A percentile compares a stretch with the other conserved stretches of the same genome.
These are phyloP conservation scores for Linnaemya tessellans DNA, from an alignment of 2,888 invertebrate species.

Conservation along the genomic window DNA sequence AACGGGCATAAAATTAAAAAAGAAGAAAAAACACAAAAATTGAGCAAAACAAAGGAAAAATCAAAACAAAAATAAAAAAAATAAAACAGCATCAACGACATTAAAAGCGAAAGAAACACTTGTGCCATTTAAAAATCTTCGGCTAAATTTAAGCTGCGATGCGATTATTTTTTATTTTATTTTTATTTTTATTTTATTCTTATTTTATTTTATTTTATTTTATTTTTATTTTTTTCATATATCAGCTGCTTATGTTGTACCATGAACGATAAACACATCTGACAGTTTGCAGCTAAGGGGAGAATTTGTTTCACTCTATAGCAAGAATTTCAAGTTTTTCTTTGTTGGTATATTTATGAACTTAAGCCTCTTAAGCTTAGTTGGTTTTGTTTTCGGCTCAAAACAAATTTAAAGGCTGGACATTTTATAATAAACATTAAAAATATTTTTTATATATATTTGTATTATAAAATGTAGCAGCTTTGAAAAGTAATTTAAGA, in stretches of 20 bases:
- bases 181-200: no score
- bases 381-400: not conserved
- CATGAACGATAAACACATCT: no score
- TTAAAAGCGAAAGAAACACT: constrained; percentile 51
- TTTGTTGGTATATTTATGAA: constrained; percentile 34
- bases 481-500: not conserved
- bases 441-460: constrained; percentile 24
- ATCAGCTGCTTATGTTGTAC: no score
- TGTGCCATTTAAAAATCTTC: constrained; percentile 61
- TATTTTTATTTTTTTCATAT: no score
- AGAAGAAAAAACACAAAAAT: not conserved
- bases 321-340: constrained; percentile 40
- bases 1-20: constrained; percentile 20
- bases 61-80: not conserved
- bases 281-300: no score
- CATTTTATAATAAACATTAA: constrained; percentile 44
- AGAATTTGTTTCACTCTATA: not conserved
- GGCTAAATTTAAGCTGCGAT: constrained; percentile 56
- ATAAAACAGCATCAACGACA: constrained; percentile 19
- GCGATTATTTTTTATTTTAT: constrained; percentile 1
- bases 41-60: not conserved
- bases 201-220: no score
- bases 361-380: not conserved
- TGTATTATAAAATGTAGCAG: constrained; percentile 3
- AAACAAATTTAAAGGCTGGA: constrained; percentile 38